phyloP scores from a whole-genome alignment of 2,113 vertebrate species.

The Callocephalon fimbriatum region DNA sequence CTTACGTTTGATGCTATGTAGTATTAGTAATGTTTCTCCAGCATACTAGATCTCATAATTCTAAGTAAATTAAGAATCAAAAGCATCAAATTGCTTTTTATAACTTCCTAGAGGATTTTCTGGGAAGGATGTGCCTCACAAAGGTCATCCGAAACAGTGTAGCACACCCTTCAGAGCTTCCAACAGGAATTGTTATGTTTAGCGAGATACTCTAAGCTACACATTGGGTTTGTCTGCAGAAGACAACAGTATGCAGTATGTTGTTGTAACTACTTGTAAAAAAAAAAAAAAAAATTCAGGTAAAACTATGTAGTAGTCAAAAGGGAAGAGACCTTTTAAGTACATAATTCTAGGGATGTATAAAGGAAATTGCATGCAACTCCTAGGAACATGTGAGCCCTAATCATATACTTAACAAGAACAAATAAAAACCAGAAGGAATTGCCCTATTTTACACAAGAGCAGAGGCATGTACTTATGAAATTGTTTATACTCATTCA shows the following conservation, averaged over 20 bases:
- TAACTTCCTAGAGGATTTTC: not conserved
- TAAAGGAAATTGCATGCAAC: not conserved
- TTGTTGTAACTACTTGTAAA: not conserved
- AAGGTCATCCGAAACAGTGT: not conserved
- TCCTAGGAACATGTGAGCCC: not conserved
- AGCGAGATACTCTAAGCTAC: fast-evolving
- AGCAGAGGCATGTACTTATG: not conserved
- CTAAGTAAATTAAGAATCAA: not conserved
- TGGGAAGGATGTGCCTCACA: not conserved
- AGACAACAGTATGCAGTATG: fast-evolving
- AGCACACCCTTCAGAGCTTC: not conserved
- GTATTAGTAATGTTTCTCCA: not conserved
- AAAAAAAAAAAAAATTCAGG: not conserved
- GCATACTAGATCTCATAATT: not conserved
- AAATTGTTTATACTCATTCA: not conserved
- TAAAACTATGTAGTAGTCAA: not conserved
- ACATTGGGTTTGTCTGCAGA: not conserved
- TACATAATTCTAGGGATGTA: not conserved
- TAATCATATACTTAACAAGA: not conserved
- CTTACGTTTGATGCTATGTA: too few species aligned
- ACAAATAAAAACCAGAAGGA: not conserved
- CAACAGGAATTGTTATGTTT: too few species aligned
- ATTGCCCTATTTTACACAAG: not conserved
- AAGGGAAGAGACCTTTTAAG: not conserved
- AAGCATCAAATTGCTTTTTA: not conserved